Conservation (phyloP, 1,140 invertebrate genomes). For the Saccostrea glomerata region DNA sequence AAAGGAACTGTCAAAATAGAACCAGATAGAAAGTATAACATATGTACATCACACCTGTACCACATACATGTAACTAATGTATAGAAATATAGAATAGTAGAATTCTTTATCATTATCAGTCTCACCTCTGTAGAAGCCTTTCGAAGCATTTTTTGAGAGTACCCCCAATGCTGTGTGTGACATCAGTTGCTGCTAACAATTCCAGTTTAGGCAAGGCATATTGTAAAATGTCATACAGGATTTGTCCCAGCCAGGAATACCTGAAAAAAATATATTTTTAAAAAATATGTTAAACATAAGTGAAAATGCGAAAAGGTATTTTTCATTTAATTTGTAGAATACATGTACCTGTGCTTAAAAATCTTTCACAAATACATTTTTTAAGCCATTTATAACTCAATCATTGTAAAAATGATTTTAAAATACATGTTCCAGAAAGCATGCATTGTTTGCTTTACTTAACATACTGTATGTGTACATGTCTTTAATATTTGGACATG, state of each 20-base stretch:
- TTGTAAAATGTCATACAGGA: slow-evolving; percentile 8
- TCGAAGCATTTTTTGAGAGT: slow-evolving; percentile 7
- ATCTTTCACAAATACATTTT: too few relatives aligned
- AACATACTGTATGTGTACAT: too few relatives aligned
- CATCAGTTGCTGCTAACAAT: slow-evolving; percentile 2
- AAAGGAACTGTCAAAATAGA: slow-evolving; percentile 47
- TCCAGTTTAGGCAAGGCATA: slow-evolving; percentile 15
- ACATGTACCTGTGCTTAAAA: too few relatives aligned
- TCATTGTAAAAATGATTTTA: too few relatives aligned
- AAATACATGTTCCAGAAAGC: too few relatives aligned
- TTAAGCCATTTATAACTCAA: too few relatives aligned
- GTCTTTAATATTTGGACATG: too few relatives aligned
- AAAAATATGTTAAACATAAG: neutral
- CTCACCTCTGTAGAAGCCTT: slow-evolving; percentile 6
- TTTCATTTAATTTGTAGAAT: too few relatives aligned
- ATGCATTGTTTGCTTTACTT: too few relatives aligned
- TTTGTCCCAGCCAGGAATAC: slow-evolving; percentile 22
- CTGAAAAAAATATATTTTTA: slow-evolving; percentile 27
- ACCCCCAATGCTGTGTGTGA: neutral
- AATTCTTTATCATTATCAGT: neutral
- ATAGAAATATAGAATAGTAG: neutral
- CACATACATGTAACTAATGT: neutral
- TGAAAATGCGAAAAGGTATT: too few relatives aligned
- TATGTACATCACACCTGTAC: neutral
- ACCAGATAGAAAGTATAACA: neutral